Base-by-base conservation (phyloP, 1,140 invertebrate genomes). In the Hycleus cichorii region DNA sequence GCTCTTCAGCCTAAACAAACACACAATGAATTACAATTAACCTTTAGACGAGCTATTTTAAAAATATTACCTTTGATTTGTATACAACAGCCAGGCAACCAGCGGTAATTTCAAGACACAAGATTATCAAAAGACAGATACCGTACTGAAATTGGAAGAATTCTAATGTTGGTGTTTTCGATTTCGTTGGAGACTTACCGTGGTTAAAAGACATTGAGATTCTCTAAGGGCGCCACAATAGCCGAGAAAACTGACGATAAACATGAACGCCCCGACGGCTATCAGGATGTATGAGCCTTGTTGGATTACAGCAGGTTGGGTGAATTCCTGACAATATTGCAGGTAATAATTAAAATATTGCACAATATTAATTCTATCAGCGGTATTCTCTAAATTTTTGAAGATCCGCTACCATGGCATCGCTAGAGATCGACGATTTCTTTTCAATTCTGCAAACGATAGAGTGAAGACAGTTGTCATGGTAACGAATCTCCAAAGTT, bases 221-320 rank as follows among this genome's bases (percentile, higher is more conserved):
- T 92, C 89, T 70, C 87, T 82, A 67, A 91, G 80, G 7, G 91
- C 90, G 40, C 91, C 91, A 71, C 91, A 91, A 68, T 91, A 93
- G 38, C 91, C 91, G 39, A 93, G 73, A 75, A 93, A 91, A 52
- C 88, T 89, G 59, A 93, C 80, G 50, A 92, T 75, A 74, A 92
- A 91, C 66, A 92, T 86, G 61, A 90, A 78, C 24, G 83, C 82
- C 46, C 91, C 90, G 50, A 86, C 82, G n/a, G 81, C 81, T 58
- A 93, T 89, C 42, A 93, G 75, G 40, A 90, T 79, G 69, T 87
- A 88, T 18, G 84, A 80, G 50, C 83, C 79, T 70, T 86, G 79
- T 65, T 80, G 77, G 54, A 85, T 79, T 45, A 86, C 81, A 54
- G 79, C 76, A 4, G 82, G 78, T 66, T 82, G 78, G 56, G 79